These are phyloP conservation scores for Eufriesea mexicana DNA, from an alignment of 1,140 invertebrate species.

Conservation along the genomic window DNA sequence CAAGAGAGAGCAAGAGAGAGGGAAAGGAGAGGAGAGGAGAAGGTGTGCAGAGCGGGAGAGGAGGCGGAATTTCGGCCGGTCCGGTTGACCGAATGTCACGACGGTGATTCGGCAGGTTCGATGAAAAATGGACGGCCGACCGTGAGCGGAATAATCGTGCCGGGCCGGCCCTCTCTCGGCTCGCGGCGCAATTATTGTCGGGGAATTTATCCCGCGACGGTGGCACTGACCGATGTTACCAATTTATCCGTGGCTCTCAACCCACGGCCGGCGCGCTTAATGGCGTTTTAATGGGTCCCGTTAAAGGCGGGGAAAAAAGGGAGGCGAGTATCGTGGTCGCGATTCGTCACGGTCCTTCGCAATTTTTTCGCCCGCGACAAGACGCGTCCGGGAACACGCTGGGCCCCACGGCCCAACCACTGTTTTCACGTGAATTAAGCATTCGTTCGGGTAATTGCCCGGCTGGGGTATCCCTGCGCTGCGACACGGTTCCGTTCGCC, in stretches of 20 bases:
- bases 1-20: no score
- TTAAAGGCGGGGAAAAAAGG: background rate
- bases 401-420: background rate
- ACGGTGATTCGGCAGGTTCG: slow-evolving; percentile 65
- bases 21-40: background rate
- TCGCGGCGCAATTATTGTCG: slow-evolving; percentile 53
- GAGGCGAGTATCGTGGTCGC: slow-evolving; percentile 15
- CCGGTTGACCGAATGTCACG: slow-evolving; percentile 35
- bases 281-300: slow-evolving; percentile 48
- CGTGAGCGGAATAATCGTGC: slow-evolving; percentile 68
- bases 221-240: slow-evolving; percentile 60
- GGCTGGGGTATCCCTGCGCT: background rate
- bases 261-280: background rate
- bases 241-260: slow-evolving; percentile 49
- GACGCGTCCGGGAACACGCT: background rate
- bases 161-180: slow-evolving; percentile 39
- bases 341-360: slow-evolving; percentile 19
- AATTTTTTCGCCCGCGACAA: background rate
- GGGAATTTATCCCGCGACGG: slow-evolving; percentile 49
- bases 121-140: slow-evolving; percentile 65
- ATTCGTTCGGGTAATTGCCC: slow-evolving; percentile 8
- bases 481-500: background rate
- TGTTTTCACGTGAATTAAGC: slow-evolving; percentile 14
- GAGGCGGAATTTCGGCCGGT: background rate
- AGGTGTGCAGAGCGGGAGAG: background rate